These are phyloP conservation scores for Epinotia bilunana DNA, from an alignment of 2,888 invertebrate genomes.

Conservation along the genomic window DNA sequence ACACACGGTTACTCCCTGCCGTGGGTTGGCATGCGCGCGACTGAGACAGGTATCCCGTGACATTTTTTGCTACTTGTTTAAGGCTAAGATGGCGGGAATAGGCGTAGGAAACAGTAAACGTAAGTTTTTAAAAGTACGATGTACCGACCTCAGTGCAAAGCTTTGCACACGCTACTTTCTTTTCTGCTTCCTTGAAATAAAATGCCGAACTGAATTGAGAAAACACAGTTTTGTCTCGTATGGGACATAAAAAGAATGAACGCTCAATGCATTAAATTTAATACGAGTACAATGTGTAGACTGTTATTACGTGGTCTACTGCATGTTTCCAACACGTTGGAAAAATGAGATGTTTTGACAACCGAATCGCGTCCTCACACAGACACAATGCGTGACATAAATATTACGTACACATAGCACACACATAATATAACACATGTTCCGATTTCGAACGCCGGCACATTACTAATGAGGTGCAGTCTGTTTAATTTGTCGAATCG, in stretches of 20 bases:
- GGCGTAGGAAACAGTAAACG: slow-evolving; percentile 9
- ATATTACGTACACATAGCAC: slow-evolving; percentile 34
- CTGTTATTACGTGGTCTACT: not conserved
- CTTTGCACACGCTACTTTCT: not conserved
- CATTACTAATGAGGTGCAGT: slow-evolving; percentile 22
- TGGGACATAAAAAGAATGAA: not conserved
- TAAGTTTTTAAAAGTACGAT: slow-evolving; percentile 1
- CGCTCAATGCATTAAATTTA: not conserved
- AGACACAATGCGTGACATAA: slow-evolving; percentile 25
- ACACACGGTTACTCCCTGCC: slow-evolving; percentile 45
- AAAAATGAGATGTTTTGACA: slow-evolving; percentile 64
- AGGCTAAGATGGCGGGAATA: slow-evolving; percentile 42
- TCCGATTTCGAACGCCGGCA: slow-evolving; percentile 54
- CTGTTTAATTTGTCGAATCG: slow-evolving; percentile 17
- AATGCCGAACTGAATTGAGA: too few species aligned
- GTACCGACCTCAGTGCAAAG: not conserved
- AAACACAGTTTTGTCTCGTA: too few species aligned
- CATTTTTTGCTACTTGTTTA: slow-evolving; percentile 58
- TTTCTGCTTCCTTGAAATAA: too few species aligned
- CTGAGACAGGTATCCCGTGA: slow-evolving; percentile 52
- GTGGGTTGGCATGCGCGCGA: slow-evolving; percentile 41
- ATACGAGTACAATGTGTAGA: not conserved
- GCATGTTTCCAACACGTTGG: slow-evolving; percentile 37
- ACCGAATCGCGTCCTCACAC: slow-evolving; percentile 50
- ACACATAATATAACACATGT: slow-evolving; percentile 53